Evolutionary conservation across 1,140 invertebrate genomes (phyloP), one percentile per base, ranked within the genome.

Genomic region (Melipona quadrifasciata): DNA sequence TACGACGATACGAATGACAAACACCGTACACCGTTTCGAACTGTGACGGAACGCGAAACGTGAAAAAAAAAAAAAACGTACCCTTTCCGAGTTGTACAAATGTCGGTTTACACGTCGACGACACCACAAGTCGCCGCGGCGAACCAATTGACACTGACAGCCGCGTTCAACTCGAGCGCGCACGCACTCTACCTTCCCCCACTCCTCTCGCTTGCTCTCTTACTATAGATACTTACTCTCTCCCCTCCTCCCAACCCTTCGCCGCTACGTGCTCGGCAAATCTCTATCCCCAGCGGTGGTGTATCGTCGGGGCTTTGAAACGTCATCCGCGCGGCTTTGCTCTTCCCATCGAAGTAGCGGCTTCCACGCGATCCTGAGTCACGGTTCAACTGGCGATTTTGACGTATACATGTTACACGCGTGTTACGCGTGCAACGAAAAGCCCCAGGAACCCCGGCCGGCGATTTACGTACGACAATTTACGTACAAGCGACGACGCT

Each of bases 71-170:
- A 8, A 47, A 39, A 39, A 0, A 0, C 39, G 39, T 47, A 47
- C 8, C 39, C 39, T 31, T 64, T 31, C 71, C 27, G 74, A n/a
- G 80, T 75, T 47, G 39, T 47, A 64, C 58, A 80, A 47, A 34
- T 51, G 73, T 76, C 71, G 73, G 65, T 84, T 79, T 74, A 86
- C 83, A 74, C 88, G 77, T 86, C 57, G 39, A 86, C 85, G 58
- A 84, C 78, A 86, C 73, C 65, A 71, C 81, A 53, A 87, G 65
- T 82, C 81, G 58, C 81, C 88, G 78, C 88, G 87, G 78, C 87
- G 85, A 79, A 89, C 78, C 85, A 87, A 86, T 82, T 86, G 78
- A 89, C 87, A 89, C 88, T 89, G 88, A 87, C 88, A 88, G 72
- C 87, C 47, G 53, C 72, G 39, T 57, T 80, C 86, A 77, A 77